Base-by-base conservation (phyloP, 2,113 vertebrate genomes). In the Pyxicephalus adspersus region DNA sequence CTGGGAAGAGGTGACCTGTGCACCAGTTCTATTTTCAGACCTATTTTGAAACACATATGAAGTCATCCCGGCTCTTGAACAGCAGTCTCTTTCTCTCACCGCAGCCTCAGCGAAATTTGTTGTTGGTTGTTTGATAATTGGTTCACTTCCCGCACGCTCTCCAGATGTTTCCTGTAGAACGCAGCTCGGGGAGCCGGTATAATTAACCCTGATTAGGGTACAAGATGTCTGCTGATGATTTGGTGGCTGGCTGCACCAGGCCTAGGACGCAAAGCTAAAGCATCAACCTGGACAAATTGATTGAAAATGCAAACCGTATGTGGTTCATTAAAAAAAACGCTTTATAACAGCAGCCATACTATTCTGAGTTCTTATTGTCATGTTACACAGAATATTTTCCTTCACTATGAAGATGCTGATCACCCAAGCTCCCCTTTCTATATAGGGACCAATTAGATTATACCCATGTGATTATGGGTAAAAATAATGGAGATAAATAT, bases 81-180 rank as follows among this genome's bases (percentile, higher is more conserved):
- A 20, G 18, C 23, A 20, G 13, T 13, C 11, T 31, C 23, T n/a
- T n/a, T n/a, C n/a, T 80, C 28, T 19, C 15, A 9, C 38, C 38
- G 77, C 31, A 16, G 22, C 54, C 0, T 22, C 34, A 74, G 34
- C 25, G 15, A 34, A 60, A 19, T 5, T 9, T 23, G 60, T 20
- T 29, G 34, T 28, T 45, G 50, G 45, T 34, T 18, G 28, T 55
- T 16, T 70, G 54, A 68, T 70, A 7, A 60, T 70, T 45, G 8
- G 31, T 60, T 51, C 66, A 71, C 66, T 80, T 80, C 67, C 77
- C 19, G 66, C 52, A 19, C 55, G 28, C 31, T 13, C 77, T 63
- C 55, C 66, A 80, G 77, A 80, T 80, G 77, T 72, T 80, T 80
- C 77, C 77, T 71, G 31, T 68, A 28, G 9, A 50, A 31, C 15